A percentile compares a stretch with the other conserved stretches of the same genome.
phyloP scores from a whole-genome alignment of 2,797 vertebrate genomes.

The Phataginus tetradactyla region DNA sequence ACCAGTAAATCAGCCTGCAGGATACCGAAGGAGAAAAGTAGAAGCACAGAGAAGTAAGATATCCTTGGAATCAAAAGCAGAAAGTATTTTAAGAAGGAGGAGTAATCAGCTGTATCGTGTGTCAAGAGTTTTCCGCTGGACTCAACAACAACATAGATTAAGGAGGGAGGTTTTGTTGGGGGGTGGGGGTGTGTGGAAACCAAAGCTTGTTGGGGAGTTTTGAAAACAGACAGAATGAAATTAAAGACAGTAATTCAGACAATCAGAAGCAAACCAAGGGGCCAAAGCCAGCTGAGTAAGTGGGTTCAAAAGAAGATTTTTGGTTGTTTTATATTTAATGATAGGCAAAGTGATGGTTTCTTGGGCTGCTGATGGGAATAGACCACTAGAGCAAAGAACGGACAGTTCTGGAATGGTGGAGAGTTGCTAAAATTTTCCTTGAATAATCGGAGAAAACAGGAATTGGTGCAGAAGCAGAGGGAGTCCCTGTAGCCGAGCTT shows the following conservation, averaged over 20 bases:
- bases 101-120: not conserved
- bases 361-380: no score
- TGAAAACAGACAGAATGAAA: not conserved
- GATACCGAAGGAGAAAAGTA: accelerated
- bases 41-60: not conserved
- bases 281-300: no score
- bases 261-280: not conserved
- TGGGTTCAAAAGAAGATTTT: not conserved
- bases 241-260: not conserved
- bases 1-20: not conserved
- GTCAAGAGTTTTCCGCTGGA: not conserved
- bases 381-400: not conserved
- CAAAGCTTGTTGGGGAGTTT: not conserved
- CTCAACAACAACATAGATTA: not conserved
- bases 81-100: not conserved
- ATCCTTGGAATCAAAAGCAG: not conserved
- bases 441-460: not conserved
- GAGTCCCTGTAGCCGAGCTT: no score
- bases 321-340: not conserved
- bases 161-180: no score
- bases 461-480: not conserved
- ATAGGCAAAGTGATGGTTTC: not conserved
- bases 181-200: not conserved
- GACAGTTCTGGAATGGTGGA: not conserved
- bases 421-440: no score